phyloP scores from a whole-genome alignment of 2,888 invertebrate species.

The Glaucopsyche alexis region DNA sequence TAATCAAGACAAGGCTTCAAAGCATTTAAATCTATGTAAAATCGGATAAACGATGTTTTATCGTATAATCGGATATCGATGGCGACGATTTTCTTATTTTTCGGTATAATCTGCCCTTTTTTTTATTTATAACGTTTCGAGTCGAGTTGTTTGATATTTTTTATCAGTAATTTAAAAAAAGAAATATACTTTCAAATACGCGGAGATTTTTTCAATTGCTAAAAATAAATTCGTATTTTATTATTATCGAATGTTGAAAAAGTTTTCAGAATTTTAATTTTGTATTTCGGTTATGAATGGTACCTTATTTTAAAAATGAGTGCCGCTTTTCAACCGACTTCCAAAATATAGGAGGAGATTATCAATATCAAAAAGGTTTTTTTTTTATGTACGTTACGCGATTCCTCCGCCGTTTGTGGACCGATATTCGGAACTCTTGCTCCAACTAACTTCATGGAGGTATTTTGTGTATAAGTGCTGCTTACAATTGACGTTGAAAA shows the following conservation, averaged over 20 bases:
- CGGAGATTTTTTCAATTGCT: not conserved
- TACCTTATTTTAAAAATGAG: not conserved
- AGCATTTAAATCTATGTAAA: slow-evolving; percentile 28
- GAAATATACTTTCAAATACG: not conserved
- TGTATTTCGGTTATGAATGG: not conserved
- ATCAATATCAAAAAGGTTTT: too few species aligned
- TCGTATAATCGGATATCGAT: slow-evolving; percentile 13
- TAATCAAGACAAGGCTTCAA: slow-evolving; percentile 44
- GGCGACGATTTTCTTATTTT: slow-evolving; percentile 5
- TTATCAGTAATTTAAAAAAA: not conserved
- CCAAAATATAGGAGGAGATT: too few species aligned
- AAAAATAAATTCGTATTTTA: not conserved
- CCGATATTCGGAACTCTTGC: too few species aligned
- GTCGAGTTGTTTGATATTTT: not conserved
- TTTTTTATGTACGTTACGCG: too few species aligned
- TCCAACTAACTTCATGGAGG: too few species aligned
- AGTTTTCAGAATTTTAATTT: not conserved
- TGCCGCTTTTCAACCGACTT: too few species aligned
- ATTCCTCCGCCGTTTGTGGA: too few species aligned
- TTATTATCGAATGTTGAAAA: not conserved
- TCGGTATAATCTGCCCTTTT: not conserved
- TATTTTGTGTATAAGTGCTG: too few species aligned
- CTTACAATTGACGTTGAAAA: too few species aligned
- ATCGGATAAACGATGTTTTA: slow-evolving; percentile 34
- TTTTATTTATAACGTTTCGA: slow-evolving; percentile 4